Conservation (phyloP, 2,113 vertebrate genomes). For the Riparia riparia region DNA sequence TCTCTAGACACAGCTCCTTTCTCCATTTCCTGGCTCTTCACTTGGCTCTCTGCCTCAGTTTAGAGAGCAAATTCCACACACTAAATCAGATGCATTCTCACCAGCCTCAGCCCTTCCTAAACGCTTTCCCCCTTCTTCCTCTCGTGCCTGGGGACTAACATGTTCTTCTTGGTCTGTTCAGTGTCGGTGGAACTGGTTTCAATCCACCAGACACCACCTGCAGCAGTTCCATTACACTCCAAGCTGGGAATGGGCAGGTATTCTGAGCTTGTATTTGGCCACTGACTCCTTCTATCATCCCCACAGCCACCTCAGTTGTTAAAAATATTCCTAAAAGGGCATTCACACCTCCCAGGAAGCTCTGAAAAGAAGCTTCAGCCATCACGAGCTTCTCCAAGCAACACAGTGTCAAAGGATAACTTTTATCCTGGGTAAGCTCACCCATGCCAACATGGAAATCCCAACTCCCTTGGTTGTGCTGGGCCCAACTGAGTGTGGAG, state of each 20-base stretch:
- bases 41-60: background rate
- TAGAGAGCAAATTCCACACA: background rate
- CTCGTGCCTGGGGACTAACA: background rate
- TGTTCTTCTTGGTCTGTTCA: background rate
- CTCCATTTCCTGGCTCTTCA: background rate
- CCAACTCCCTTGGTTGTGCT: background rate
- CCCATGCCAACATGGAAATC: background rate
- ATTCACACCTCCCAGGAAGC: background rate
- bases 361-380: background rate
- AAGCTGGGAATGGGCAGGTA: background rate
- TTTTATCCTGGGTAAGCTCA: background rate
- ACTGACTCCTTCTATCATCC: background rate
- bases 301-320: background rate
- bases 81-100: background rate
- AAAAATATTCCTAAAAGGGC: background rate
- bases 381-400: background rate
- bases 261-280: background rate
- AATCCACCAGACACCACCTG: background rate
- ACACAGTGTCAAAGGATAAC: background rate
- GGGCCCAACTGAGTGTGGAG: background rate
- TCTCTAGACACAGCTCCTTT: background rate
- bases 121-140: background rate
- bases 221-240: background rate
- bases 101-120: background rate
- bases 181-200: background rate